phyloP scores from a whole-genome alignment of 2,113 vertebrate genomes.

The Pundamilia nyererei region DNA sequence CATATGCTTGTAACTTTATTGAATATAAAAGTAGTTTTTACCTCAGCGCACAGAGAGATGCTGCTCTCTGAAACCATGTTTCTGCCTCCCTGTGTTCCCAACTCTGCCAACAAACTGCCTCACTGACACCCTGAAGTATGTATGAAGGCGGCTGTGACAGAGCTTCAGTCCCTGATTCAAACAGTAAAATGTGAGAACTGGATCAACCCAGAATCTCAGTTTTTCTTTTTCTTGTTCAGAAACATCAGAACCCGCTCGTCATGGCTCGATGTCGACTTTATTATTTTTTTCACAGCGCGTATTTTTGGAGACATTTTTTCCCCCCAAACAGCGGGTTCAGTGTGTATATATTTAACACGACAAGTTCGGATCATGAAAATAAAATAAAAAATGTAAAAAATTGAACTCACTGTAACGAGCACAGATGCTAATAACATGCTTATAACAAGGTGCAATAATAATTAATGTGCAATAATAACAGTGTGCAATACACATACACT shows the following conservation, averaged over 20 bases:
- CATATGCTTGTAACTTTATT: not conserved
- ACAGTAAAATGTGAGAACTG: not conserved
- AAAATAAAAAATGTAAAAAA: no score
- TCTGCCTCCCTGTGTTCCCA: not conserved
- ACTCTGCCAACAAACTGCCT: not conserved
- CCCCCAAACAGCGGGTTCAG: rapidly evolving
- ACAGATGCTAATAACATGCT: not conserved
- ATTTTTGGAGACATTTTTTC: not conserved
- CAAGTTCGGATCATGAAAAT: not conserved
- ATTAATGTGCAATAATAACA: no score
- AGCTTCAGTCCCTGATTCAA: not conserved
- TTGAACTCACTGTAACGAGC: not conserved
- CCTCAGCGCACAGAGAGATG: not conserved
- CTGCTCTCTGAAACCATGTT: not conserved
- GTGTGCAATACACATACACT: no score
- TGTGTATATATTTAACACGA: not conserved
- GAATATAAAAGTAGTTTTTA: not conserved
- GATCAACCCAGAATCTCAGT: not conserved
- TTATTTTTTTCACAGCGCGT: not conserved
- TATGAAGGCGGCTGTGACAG: not conserved
- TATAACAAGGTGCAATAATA: no score
- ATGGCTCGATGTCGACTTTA: not conserved
- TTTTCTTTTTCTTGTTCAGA: not conserved
- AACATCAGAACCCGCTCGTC: not conserved
- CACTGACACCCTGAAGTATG: not conserved